Conservation (phyloP, 2,888 invertebrate species). For the Helleia helle region DNA sequence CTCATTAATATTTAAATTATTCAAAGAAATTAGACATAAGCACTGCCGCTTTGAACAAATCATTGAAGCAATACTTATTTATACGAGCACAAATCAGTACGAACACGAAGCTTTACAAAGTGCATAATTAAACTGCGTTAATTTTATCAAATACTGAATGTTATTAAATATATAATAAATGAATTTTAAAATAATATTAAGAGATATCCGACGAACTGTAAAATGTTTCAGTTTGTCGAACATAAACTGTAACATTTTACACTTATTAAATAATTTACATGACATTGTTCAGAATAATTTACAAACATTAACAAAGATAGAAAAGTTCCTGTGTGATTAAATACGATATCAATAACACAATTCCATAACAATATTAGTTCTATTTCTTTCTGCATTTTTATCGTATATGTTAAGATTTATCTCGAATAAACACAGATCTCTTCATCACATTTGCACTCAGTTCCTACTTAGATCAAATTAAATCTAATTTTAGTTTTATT, state of each 20-base stretch:
- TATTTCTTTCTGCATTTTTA: constrained; percentile 51
- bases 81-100: constrained; percentile 7
- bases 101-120: constrained; percentile 19
- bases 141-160: constrained; percentile 23
- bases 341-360: constrained; percentile 24
- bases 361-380: constrained; percentile 17
- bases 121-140: constrained; percentile 22
- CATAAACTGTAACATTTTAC: background rate
- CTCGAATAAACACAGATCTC: constrained; percentile 47
- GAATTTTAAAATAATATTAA: constrained; percentile 16
- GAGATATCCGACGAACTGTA: constrained; percentile 1
- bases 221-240: background rate
- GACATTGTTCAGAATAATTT: constrained; percentile 2
- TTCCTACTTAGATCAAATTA: constrained; percentile 68
- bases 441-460: constrained; percentile 64
- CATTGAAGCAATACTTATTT: constrained; percentile 24
- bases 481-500: constrained; percentile 51
- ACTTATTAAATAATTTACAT: background rate
- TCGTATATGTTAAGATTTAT: constrained; percentile 42
- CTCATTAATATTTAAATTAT: background rate
- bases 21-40: constrained; percentile 2
- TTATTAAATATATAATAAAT: constrained; percentile 21
- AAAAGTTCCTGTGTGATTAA: constrained; percentile 29
- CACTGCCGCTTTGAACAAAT: constrained; percentile 30
- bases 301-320: constrained; percentile 13